Evolutionary conservation across 2,113 vertebrate genomes (phyloP).

Genomic region (Leptocoma aspasia): DNA sequence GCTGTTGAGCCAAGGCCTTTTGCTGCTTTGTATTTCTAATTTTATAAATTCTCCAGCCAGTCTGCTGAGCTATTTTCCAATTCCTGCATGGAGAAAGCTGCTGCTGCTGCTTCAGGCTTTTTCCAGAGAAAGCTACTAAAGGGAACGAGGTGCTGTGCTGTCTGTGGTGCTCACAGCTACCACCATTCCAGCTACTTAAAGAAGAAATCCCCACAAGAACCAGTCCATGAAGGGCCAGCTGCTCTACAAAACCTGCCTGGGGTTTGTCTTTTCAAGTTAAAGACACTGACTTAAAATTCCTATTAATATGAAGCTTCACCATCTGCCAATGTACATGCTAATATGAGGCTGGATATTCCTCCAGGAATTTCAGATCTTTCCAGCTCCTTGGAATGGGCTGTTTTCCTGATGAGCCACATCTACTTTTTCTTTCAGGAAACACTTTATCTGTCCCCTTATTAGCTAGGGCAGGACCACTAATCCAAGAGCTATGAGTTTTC

Average conservation of each 20-base stretch:
- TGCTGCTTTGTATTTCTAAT: slow-evolving; percentile 40
- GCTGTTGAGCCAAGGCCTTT: slow-evolving; percentile 17
- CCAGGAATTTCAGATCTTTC: neutral
- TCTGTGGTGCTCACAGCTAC: neutral
- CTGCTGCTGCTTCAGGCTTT: neutral
- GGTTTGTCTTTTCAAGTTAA: neutral
- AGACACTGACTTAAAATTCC: neutral
- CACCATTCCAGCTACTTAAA: neutral
- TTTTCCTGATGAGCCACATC: neutral
- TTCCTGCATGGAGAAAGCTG: neutral
- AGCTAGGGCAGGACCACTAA: neutral
- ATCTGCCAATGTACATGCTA: neutral
- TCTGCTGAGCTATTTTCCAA: neutral
- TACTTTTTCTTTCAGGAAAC: neutral
- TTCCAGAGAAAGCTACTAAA: neutral
- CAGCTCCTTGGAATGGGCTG: neutral
- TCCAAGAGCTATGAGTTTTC: neutral
- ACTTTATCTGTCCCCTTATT: neutral
- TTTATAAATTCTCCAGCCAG: slow-evolving; percentile 8
- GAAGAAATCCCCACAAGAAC: neutral
- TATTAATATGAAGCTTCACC: neutral
- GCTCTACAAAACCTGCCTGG: neutral
- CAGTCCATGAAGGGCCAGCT: neutral
- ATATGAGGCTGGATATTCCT: neutral
- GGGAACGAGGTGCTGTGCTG: neutral